Percentiles rank a stretch among this genome's conserved stretches.
These are phyloP conservation scores for Panopea generosa DNA, from an alignment of 2,888 invertebrate species.

Conservation along the genomic window DNA sequence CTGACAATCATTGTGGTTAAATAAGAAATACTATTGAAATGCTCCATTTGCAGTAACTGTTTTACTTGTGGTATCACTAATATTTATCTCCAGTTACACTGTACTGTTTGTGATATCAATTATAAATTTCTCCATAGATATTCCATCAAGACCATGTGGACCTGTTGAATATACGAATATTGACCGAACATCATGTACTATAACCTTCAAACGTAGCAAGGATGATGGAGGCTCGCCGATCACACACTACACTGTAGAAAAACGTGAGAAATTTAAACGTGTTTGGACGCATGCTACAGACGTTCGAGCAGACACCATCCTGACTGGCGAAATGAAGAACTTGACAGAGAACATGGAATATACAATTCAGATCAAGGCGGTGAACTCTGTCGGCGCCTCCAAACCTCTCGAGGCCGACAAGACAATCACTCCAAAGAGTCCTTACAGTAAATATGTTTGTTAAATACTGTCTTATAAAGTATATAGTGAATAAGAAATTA, in stretches of 20 bases:
- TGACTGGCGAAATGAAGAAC: slow-evolving; percentile 84
- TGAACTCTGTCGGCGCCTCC: slow-evolving; percentile 93
- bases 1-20: too few relatives aligned
- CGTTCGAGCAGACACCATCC: slow-evolving; percentile 52
- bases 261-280: slow-evolving; percentile 87
- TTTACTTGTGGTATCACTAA: too few relatives aligned
- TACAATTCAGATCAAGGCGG: slow-evolving; percentile 93
- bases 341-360: slow-evolving; percentile 93
- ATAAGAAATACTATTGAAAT: too few relatives aligned
- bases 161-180: slow-evolving; percentile 75
- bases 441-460: slow-evolving; percentile 72
- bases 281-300: slow-evolving; percentile 73
- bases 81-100: too few relatives aligned
- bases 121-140: slow-evolving; percentile 60
- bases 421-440: slow-evolving; percentile 78
- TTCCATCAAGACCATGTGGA: slow-evolving; percentile 77
- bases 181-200: slow-evolving; percentile 67
- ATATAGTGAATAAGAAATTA: too few relatives aligned
- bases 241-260: slow-evolving; percentile 92
- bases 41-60: too few relatives aligned
- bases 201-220: slow-evolving; percentile 76
- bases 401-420: slow-evolving; percentile 87
- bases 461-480: too few relatives aligned
- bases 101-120: too few relatives aligned
- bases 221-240: slow-evolving; percentile 93